phyloP scores from a whole-genome alignment of 2,113 vertebrate species.

The Catharus fuscescens region DNA sequence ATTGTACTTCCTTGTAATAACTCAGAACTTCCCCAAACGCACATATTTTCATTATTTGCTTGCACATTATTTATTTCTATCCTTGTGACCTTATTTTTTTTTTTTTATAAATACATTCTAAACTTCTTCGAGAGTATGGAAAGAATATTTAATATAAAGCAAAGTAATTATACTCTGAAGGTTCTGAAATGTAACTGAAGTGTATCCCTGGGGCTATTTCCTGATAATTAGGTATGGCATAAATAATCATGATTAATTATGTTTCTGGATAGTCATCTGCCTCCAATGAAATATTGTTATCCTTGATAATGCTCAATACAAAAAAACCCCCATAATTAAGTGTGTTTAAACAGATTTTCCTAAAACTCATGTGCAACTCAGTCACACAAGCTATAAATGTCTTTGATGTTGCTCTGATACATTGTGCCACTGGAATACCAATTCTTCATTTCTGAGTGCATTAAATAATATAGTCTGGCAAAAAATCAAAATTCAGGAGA shows the following conservation, averaged over 20 bases:
- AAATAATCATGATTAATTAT: constrained; percentile 67
- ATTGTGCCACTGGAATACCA: neutral
- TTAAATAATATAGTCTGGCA: constrained; percentile 29
- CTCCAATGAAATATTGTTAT: constrained; percentile 56
- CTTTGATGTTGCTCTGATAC: constrained; percentile 39
- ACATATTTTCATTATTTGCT: constrained; percentile 42
- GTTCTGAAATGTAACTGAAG: constrained; percentile 54
- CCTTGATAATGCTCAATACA: constrained; percentile 28
- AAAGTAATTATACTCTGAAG: constrained; percentile 67
- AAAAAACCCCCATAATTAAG: neutral
- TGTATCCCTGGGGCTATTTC: constrained; percentile 41
- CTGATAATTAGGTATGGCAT: constrained; percentile 64
- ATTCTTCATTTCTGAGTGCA: constrained; percentile 22
- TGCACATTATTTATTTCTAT: constrained; percentile 21
- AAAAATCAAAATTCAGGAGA: constrained; percentile 23
- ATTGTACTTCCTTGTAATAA: neutral
- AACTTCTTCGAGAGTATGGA: constrained; percentile 20
- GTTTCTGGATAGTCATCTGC: constrained; percentile 53
- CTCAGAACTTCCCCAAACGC: neutral
- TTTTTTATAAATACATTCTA: constrained; percentile 23
- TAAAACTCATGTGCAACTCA: neutral
- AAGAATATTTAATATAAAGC: constrained; percentile 59
- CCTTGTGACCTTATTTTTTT: constrained; percentile 1
- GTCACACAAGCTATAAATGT: neutral
- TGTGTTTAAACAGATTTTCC: constrained; percentile 45